phyloP scores from a whole-genome alignment of 2,888 invertebrate species.

The Stenoptilia bipunctidactyla region DNA sequence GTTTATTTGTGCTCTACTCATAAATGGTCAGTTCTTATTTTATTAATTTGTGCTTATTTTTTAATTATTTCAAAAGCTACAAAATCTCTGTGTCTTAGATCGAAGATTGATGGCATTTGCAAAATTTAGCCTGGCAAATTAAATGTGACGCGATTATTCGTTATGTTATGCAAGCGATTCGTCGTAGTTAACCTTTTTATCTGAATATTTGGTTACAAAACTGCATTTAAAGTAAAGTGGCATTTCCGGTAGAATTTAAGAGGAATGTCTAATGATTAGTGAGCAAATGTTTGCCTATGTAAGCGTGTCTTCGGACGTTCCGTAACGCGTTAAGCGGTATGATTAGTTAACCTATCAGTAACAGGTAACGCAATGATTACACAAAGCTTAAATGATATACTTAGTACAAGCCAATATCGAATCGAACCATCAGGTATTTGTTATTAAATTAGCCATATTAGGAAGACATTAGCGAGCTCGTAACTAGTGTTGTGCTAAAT shows the following conservation, averaged over 20 bases:
- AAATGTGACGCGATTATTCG: constrained; percentile 22
- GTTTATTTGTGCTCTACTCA: constrained; percentile 49
- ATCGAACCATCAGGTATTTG: neutral
- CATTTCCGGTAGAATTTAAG: too few species aligned
- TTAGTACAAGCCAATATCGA: constrained; percentile 8
- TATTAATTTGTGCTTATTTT: too few species aligned
- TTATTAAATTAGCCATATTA: neutral
- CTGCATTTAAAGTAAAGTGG: neutral
- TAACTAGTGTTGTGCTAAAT: neutral
- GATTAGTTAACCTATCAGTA: too few species aligned
- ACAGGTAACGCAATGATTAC: constrained; percentile 47
- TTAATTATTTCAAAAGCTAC: neutral
- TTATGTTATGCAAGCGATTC: constrained; percentile 54
- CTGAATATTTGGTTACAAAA: neutral
- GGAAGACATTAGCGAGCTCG: neutral
- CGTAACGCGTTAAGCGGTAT: constrained; percentile 18
- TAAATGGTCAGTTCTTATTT: constrained; percentile 44
- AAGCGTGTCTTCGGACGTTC: constrained; percentile 23
- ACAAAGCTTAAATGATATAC: constrained; percentile 29
- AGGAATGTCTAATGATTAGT: too few species aligned
- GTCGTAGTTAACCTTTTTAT: constrained; percentile 18
- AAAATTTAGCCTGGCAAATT: constrained; percentile 17
- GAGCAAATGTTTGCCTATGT: too few species aligned
- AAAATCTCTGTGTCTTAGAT: constrained; percentile 1
- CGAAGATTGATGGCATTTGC: constrained; percentile 6